Evolutionary conservation across 2,888 invertebrate species (phyloP), one percentile per base, ranked within the genome.

Genomic region (Diplazon laetatorius): DNA sequence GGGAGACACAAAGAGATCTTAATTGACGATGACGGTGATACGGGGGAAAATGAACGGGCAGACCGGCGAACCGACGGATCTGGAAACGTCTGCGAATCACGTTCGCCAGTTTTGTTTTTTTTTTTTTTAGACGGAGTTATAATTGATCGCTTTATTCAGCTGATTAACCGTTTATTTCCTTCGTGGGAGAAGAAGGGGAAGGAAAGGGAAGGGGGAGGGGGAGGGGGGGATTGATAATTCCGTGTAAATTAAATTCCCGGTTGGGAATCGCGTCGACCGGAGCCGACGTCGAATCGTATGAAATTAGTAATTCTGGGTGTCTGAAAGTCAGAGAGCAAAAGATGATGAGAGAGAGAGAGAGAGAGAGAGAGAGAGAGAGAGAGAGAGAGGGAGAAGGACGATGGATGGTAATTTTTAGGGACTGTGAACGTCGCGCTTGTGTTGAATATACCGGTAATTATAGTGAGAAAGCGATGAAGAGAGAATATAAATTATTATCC

Each of bases 381-480:
- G 12, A 46, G 10, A 37, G 48, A 22, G 55, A 65, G 37, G 66
- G 22, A 30, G 25, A 18, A 16, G 52, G 12, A 39, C 39, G 46
- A 50, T 55, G 55, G 57, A 62, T 44, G 59, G 68, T 62, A 79
- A 50, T 68, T 79, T 63, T 80, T 39, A 50, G 80, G 69, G 44
- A 55, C 30, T 42, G 68, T 52, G 55, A 66, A 70, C 30, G n/a
- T 80, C 80, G 30, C 70, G n/a, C n/a, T n/a, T n/a, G n/a, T 75
- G 78, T 75, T 80, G 79, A 82, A 83, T 83, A 81, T n/a, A n/a
- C 75, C 60, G 73, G 73, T 83, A 79, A 81, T 75, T 80, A 81
- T 78, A 72, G 76, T 57, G 65, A 66, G 75, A 6, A 59, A 42
- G 44, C 71, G 63, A 66, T 59, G 35, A 52, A 62, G 65, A 75